Conservation (phyloP, 2,888 invertebrate genomes). For the Pomacea canaliculata region DNA sequence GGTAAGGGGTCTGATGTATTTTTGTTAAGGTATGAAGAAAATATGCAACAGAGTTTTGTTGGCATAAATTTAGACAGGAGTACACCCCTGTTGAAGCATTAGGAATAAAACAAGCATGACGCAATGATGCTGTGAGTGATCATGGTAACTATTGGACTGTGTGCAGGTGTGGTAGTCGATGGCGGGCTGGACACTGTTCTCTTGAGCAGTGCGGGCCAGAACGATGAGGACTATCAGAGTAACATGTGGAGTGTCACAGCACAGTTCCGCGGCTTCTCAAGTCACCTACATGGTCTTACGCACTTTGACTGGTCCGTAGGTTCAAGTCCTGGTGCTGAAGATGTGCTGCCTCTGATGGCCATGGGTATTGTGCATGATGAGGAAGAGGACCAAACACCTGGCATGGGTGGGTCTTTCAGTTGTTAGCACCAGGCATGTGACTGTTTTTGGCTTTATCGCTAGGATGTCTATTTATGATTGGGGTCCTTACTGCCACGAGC, state of each 20-base stretch:
- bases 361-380: conserved; percentile 39
- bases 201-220: conserved; percentile 25
- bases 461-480: too few relatives aligned
- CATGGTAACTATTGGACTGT: too few relatives aligned
- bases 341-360: conserved; percentile 43
- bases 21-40: too few relatives aligned
- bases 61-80: too few relatives aligned
- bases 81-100: too few relatives aligned
- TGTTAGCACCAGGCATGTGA: too few relatives aligned
- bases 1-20: too few relatives aligned
- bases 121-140: too few relatives aligned
- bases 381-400: conserved; percentile 29
- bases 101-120: too few relatives aligned
- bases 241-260: conserved; percentile 43
- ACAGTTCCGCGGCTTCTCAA: conserved; percentile 45
- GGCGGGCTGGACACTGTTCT: conserved; percentile 34
- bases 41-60: too few relatives aligned
- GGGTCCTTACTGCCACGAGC: too few relatives aligned
- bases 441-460: too few relatives aligned
- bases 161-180: conserved; percentile 39
- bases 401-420: conserved; percentile 31
- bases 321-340: conserved; percentile 42
- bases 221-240: conserved; percentile 42
- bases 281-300: conserved; percentile 44
- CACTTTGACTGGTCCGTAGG: conserved; percentile 52